These are phyloP conservation scores for Drosophila cognata DNA, from an alignment of 2,888 invertebrate genomes.

Conservation along the genomic window DNA sequence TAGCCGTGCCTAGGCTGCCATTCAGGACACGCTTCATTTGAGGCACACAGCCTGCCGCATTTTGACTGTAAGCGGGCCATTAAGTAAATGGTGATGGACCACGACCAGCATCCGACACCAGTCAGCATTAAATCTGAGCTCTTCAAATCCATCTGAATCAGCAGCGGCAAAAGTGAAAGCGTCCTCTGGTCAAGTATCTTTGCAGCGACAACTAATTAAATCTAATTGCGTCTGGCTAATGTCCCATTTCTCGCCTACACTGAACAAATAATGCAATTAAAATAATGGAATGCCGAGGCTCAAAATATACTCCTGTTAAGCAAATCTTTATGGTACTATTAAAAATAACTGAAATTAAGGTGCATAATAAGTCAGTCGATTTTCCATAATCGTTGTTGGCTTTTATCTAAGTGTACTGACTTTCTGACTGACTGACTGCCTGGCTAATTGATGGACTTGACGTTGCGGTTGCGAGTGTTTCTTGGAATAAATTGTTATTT, in stretches of 20 bases:
- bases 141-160: slow-evolving; percentile 68
- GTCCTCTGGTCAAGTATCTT: slow-evolving; percentile 50
- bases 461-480: slow-evolving; percentile 15
- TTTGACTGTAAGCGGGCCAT: slow-evolving; percentile 35
- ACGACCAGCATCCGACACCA: slow-evolving; percentile 33
- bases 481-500: slow-evolving; percentile 71
- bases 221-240: slow-evolving; percentile 66
- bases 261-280: neutral
- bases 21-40: slow-evolving; percentile 70
- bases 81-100: slow-evolving; percentile 37
- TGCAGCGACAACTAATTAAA: slow-evolving; percentile 76
- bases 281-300: neutral
- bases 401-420: slow-evolving; percentile 2
- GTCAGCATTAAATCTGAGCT: slow-evolving; percentile 60
- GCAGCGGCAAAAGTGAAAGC: slow-evolving; percentile 19
- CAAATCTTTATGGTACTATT: neutral
- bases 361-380: neutral
- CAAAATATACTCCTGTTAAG: neutral
- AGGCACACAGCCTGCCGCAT: slow-evolving; percentile 7
- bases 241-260: slow-evolving; percentile 7
- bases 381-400: neutral
- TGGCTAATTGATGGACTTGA: slow-evolving; percentile 22
- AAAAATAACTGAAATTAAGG: neutral
- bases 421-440: slow-evolving; percentile 12
- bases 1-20: slow-evolving; percentile 54